These are phyloP conservation scores for Montipora capricornis DNA, from an alignment of 64 coral and sea anemone genomes.

Conservation along the genomic window DNA sequence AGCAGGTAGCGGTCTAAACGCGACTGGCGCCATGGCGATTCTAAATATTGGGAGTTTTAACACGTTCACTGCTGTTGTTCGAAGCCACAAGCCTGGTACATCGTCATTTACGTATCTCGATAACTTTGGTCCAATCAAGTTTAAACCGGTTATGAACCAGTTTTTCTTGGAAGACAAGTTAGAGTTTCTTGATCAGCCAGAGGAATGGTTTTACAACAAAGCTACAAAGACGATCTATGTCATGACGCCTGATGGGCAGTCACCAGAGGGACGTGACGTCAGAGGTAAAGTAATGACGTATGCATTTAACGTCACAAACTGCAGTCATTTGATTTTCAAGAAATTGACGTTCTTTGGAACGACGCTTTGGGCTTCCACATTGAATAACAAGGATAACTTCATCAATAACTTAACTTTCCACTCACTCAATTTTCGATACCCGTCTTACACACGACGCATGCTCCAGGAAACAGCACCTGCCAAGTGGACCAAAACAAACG, in stretches of 20 bases:
- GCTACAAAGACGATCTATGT: conserved; percentile 56
- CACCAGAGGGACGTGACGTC: conserved; percentile 40
- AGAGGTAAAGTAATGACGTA: conserved; percentile 79
- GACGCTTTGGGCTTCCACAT: not conserved
- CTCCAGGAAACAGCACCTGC: conserved; percentile 9
- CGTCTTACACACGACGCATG: conserved; percentile 51
- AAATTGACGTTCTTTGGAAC: conserved; percentile 62
- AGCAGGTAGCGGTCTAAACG: conserved; percentile 81
- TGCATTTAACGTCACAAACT: conserved; percentile 49
- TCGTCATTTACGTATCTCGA: conserved; percentile 70
- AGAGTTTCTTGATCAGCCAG: conserved; percentile 75
- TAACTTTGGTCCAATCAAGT: conserved; percentile 68
- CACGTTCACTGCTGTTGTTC: conserved; percentile 71
- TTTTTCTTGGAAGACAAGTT: conserved; percentile 89
- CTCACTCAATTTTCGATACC: conserved; percentile 50
- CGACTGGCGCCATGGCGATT: conserved; percentile 77
- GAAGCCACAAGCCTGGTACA: not conserved
- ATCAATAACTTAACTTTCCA: conserved; percentile 50
- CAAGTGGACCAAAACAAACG: conserved; percentile 42
- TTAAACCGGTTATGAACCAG: conserved; percentile 66
- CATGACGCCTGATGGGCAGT: conserved; percentile 57
- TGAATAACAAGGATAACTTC: not conserved
- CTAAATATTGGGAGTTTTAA: conserved; percentile 89
- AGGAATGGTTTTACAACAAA: conserved; percentile 85
- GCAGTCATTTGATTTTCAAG: conserved; percentile 20